Evolutionary conservation across 2,797 vertebrate species (phyloP).

Genomic region (Amniataba percoides): DNA sequence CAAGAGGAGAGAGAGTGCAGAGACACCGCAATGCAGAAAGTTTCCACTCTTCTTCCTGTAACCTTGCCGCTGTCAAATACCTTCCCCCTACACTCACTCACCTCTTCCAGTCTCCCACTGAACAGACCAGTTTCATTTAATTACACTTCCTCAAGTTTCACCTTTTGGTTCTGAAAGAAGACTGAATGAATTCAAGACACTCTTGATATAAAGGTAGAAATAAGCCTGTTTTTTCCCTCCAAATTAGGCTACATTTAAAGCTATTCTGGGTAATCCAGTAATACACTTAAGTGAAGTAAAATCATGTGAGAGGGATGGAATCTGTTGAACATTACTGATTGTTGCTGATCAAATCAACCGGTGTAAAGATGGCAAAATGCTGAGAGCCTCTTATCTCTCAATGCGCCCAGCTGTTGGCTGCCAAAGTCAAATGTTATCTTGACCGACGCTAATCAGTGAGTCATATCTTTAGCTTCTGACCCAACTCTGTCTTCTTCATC

Average conservation of each 20-base stretch:
- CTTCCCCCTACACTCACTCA: conserved; percentile 49
- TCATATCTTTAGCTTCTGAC: conserved; percentile 7
- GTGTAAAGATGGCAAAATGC: neutral
- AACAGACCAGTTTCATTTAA: conserved; percentile 31
- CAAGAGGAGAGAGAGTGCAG: conserved; percentile 31
- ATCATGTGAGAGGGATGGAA: neutral
- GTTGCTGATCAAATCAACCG: conserved; percentile 14
- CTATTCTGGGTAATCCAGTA: conserved; percentile 12
- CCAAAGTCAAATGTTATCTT: conserved; percentile 26
- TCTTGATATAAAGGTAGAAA: conserved; percentile 18
- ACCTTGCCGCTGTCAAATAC: conserved; percentile 68
- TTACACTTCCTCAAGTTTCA: conserved; percentile 33
- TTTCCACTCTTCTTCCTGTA: conserved; percentile 76
- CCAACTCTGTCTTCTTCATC: neutral
- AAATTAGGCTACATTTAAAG: conserved; percentile 7
- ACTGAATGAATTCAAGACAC: neutral
- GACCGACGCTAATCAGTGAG: conserved; percentile 13
- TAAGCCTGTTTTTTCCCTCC: neutral
- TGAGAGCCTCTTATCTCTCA: neutral
- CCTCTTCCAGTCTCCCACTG: neutral
- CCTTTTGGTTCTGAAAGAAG: conserved; percentile 24
- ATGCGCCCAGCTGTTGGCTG: neutral
- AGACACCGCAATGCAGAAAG: conserved; percentile 57
- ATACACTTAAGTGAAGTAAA: neutral
- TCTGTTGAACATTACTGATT: neutral